Evolutionary conservation across 1,140 invertebrate genomes (phyloP).

Genomic region (Archivesica marissinica): DNA sequence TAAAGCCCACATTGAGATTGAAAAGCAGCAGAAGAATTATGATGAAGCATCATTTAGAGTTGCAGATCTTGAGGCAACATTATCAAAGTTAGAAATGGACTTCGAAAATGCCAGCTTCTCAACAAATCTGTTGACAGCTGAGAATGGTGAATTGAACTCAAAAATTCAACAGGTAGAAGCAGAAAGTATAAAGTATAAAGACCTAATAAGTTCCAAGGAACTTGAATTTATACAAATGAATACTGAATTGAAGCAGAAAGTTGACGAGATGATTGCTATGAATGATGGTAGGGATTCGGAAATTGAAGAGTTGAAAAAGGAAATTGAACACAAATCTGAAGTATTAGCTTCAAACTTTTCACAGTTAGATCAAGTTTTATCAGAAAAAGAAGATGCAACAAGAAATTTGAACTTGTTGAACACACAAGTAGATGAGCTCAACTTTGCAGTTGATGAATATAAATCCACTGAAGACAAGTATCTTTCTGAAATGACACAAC

Average conservation of each 20-base stretch:
- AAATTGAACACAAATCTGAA: conserved; percentile 15
- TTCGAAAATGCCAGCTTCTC: conserved; percentile 5
- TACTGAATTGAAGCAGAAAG: background rate
- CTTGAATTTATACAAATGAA: background rate
- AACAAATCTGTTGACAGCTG: background rate
- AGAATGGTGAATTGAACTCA: background rate
- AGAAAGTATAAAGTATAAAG: conserved; percentile 18
- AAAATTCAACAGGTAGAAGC: conserved; percentile 10
- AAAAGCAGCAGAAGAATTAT: background rate
- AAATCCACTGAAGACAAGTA: background rate
- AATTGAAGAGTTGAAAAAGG: conserved; percentile 16
- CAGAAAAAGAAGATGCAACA: conserved; percentile 21
- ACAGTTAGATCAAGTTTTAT: background rate
- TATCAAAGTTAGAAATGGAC: background rate
- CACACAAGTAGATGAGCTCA: conserved; percentile 10
- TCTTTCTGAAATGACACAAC: background rate
- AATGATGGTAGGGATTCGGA: conserved; percentile 6
- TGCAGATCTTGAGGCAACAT: background rate
- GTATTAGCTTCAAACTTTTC: background rate
- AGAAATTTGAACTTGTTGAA: background rate
- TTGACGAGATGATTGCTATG: background rate
- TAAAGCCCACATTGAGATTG: background rate
- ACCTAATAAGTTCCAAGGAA: background rate
- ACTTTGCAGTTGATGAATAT: background rate
- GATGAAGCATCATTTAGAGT: background rate